Evolutionary conservation across 1,140 invertebrate genomes (phyloP).

Genomic region (Conus ventricosus): DNA sequence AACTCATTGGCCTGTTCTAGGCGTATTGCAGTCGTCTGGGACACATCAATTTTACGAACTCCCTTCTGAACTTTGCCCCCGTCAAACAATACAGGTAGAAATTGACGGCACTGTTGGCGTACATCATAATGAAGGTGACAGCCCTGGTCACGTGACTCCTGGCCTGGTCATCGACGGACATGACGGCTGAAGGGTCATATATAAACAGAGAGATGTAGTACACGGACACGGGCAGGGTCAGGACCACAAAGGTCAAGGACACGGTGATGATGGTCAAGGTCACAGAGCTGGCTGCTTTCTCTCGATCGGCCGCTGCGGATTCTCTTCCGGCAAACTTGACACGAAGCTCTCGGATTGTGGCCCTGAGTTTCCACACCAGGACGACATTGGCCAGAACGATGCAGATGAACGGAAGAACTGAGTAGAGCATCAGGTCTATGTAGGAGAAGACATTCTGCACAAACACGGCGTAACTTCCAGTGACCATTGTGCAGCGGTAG

Average conservation of each 20-base stretch:
- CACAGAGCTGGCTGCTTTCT: not conserved
- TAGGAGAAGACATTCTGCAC: not conserved
- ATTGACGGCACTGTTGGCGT: no score
- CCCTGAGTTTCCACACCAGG: not conserved
- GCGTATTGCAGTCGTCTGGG: no score
- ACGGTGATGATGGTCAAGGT: constrained; percentile 7
- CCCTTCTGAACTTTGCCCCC: no score
- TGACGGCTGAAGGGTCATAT: no score
- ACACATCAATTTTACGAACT: no score
- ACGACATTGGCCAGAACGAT: not conserved
- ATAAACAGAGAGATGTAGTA: not conserved
- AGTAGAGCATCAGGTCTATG: not conserved
- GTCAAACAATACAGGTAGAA: no score
- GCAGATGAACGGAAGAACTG: not conserved
- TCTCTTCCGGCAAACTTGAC: not conserved
- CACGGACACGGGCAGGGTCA: not conserved
- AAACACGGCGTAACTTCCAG: not conserved
- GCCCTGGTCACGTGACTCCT: no score
- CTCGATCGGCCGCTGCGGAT: not conserved
- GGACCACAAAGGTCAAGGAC: not conserved
- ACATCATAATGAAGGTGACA: no score
- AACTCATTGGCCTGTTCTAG: no score
- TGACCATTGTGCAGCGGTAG: not conserved
- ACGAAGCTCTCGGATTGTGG: not conserved
- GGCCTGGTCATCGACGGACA: no score